Conservation (phyloP, 2,113 vertebrate species). For the Apteryx owenii region DNA sequence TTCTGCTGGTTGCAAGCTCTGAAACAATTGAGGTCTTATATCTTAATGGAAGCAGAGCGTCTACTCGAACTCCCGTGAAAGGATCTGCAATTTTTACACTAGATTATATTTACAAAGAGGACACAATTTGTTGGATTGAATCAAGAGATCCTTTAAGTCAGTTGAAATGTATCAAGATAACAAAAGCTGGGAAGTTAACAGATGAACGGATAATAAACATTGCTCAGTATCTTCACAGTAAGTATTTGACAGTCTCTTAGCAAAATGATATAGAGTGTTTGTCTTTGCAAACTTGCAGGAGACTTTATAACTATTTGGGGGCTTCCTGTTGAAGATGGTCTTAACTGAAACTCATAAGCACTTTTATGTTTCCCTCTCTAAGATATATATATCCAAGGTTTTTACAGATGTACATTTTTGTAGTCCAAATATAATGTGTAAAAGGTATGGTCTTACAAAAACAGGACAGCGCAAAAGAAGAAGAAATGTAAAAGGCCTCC, state of each 20-base stretch:
- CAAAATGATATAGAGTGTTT: background rate
- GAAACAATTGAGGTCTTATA: conserved; percentile 84
- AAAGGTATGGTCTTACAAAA: background rate
- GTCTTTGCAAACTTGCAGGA: background rate
- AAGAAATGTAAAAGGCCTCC: background rate
- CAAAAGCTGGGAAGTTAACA: conserved; percentile 78
- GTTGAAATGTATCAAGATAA: conserved; percentile 85
- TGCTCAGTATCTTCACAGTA: conserved; percentile 88
- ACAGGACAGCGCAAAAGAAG: background rate
- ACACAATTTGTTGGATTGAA: conserved; percentile 90
- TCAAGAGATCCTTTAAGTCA: conserved; percentile 84
- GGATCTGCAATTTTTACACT: conserved; percentile 84
- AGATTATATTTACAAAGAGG: conserved; percentile 88
- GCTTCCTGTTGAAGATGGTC: background rate
- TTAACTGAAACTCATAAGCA: background rate
- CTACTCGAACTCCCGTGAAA: conserved; percentile 76
- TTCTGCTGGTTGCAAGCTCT: conserved; percentile 85
- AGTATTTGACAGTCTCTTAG: conserved; percentile 56
- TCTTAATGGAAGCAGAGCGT: conserved; percentile 87
- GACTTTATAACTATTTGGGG: background rate
- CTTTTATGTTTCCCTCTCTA: background rate
- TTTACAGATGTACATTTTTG: background rate
- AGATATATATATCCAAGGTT: no score
- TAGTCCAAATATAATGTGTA: background rate
- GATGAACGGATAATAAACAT: conserved; percentile 84